Evolutionary conservation across 2,797 vertebrate genomes (phyloP), one percentile per base, ranked within the genome.

Genomic region (Lemur catta): DNA sequence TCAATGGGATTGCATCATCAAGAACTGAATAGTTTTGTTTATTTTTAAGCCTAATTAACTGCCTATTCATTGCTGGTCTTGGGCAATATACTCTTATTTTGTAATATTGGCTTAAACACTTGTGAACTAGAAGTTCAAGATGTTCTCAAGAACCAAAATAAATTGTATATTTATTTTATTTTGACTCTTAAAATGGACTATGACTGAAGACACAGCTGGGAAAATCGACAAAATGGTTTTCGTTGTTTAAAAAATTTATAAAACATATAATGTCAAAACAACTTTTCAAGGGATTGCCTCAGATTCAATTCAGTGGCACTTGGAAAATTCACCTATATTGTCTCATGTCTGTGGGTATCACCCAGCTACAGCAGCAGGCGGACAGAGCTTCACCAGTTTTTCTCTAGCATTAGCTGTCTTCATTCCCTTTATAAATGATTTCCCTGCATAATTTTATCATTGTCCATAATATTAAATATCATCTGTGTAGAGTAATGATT

Each of bases 1-100:
- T 94, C 48, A 86, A 48, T 50, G 38, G 38, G 48, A 86, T 94
- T 97, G 48, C 89, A 93, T 94, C 84, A 95, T 67, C 61, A 65
- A 80, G 65, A 95, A 94, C n/a, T 59, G 65, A 86, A 92, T 7
- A 55, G 72, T 35, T 93, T 89, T 88, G 24, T 87, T 94, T 93
- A 50, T 84, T 85, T 95, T 43, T 59, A 84, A 72, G 80, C 35
- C n/a, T 72, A 94, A 50, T 75, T 91, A 50, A 43, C 20, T 78
- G 20, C 30, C 38, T 80, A 76, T 55, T 78, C 2, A 9, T 87
- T 81, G 35, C 46, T 84, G 76, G 11, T 80, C 87, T 93, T 96
- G 52, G 28, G 26, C 18, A 93, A 96, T 55, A 96, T 55, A 11
- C 35, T 89, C n/a, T 79, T 59, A 57, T 71, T 71, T 80, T 89